phyloP scores from a whole-genome alignment of 2,888 invertebrate genomes.

The Elysia crispata region DNA sequence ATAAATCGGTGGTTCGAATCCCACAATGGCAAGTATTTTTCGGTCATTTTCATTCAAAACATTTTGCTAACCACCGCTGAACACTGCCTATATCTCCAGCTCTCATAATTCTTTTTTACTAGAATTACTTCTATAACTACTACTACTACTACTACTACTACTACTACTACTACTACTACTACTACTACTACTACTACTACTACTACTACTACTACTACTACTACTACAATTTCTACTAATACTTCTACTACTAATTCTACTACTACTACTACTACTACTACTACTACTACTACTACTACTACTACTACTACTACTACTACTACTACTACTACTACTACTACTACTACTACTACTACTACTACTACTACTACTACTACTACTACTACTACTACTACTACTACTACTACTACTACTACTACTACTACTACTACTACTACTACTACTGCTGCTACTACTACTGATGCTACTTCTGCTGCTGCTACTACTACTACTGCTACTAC shows the following conservation, averaged over 20 bases:
- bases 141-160: too few relatives aligned
- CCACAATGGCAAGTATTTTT: too few relatives aligned
- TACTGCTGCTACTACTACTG: neutral
- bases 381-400: conserved; percentile 3
- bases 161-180: too few relatives aligned
- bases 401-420: conserved; percentile 1
- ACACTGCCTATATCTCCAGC: too few relatives aligned
- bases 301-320: conserved; percentile 29
- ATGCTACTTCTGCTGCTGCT: neutral
- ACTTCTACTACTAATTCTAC: conserved; percentile 21
- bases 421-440: conserved; percentile 1
- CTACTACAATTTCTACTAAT: conserved; percentile 21
- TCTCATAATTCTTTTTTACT: too few relatives aligned
- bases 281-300: conserved; percentile 29
- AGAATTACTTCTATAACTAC: too few relatives aligned
- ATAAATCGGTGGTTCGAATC: too few relatives aligned
- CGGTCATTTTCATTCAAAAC: too few relatives aligned
- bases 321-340: conserved; percentile 5
- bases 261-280: conserved; percentile 32
- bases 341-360: conserved; percentile 1
- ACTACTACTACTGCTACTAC: neutral
- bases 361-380: neutral
- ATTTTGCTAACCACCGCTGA: too few relatives aligned
- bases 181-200: conserved; percentile 13
- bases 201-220: conserved; percentile 2